Conservation (phyloP, 2,113 vertebrate genomes). For the Megaptera novaeangliae region DNA sequence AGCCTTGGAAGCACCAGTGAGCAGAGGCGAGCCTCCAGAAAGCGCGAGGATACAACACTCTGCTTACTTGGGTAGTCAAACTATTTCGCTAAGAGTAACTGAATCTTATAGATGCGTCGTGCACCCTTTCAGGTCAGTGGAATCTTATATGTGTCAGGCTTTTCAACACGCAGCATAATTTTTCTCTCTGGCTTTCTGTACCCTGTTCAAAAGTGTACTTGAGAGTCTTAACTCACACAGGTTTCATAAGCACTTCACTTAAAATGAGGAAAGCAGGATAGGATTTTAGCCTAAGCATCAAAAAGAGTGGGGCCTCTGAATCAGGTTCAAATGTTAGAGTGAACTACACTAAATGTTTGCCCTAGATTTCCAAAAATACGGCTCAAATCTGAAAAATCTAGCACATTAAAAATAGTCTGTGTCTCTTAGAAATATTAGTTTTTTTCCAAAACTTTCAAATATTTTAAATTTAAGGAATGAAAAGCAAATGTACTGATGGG, state of each 20-base stretch:
- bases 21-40: background rate
- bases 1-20: background rate
- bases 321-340: background rate
- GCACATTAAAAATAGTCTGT: background rate
- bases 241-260: background rate
- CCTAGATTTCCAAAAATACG: slow-evolving; percentile 7
- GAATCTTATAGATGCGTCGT: background rate
- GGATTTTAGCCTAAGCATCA: background rate
- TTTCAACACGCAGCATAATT: background rate
- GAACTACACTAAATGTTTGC: background rate
- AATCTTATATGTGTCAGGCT: background rate
- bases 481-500: background rate
- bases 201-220: background rate
- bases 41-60: rapidly evolving
- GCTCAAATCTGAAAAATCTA: background rate
- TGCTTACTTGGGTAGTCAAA: background rate
- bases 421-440: background rate
- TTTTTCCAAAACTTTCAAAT: background rate
- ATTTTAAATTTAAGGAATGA: background rate
- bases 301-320: background rate
- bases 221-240: background rate
- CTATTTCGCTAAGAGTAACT: background rate
- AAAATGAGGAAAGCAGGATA: background rate
- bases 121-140: background rate
- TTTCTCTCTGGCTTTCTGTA: background rate